Conservation (phyloP, 1,140 invertebrate species). For the Ips nitidus region DNA sequence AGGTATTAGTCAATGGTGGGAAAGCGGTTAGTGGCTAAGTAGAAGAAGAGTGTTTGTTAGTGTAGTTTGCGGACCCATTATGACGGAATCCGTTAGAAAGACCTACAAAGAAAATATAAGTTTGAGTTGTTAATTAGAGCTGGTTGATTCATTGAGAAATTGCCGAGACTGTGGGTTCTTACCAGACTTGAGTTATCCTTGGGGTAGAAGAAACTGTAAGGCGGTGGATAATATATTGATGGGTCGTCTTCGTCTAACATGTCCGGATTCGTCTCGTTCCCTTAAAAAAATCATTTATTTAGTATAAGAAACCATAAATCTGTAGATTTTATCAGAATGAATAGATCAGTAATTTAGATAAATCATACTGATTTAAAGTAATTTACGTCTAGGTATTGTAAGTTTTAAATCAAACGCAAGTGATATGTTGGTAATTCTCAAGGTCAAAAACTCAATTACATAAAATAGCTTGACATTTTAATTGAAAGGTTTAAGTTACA, state of each 20-base stretch:
- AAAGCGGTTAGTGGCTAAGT: background rate
- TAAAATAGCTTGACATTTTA: too few species aligned
- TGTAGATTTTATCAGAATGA: too few species aligned
- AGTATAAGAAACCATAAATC: background rate
- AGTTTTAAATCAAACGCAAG: too few species aligned
- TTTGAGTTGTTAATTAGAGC: background rate
- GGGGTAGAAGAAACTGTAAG: constrained; percentile 82
- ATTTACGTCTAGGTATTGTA: too few species aligned
- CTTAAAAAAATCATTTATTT: constrained; percentile 7
- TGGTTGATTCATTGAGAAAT: background rate
- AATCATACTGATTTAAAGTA: too few species aligned
- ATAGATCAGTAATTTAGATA: too few species aligned
- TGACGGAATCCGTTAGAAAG: constrained; percentile 8
- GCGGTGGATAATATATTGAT: constrained; percentile 85
- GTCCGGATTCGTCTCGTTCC: constrained; percentile 70
- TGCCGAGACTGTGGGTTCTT: constrained; percentile 1
- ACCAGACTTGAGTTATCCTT: constrained; percentile 63
- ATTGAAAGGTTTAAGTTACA: too few species aligned
- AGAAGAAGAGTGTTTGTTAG: constrained; percentile 3
- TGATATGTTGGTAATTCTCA: too few species aligned
- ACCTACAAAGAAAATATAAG: constrained; percentile 10
- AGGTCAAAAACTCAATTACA: too few species aligned
- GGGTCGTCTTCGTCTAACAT: constrained; percentile 79
- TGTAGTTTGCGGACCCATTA: constrained; percentile 3
- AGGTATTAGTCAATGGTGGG: too few species aligned